phyloP scores from a whole-genome alignment of 2,888 invertebrate species.

The Tridacna gigas region DNA sequence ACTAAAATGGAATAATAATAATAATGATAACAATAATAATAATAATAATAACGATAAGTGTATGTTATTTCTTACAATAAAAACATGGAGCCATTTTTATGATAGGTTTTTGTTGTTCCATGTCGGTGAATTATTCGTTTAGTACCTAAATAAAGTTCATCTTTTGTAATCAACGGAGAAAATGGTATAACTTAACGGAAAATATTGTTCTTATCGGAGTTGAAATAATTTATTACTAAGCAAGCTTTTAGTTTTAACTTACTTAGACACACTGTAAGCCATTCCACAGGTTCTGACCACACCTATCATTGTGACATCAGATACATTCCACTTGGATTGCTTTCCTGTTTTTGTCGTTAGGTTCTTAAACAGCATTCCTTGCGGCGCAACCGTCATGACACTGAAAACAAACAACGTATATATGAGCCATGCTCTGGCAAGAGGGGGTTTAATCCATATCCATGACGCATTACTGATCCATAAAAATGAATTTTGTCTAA shows the following conservation, averaged over 20 bases:
- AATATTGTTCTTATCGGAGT: not conserved
- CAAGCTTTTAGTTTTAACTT: not conserved
- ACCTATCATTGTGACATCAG: conserved; percentile 19
- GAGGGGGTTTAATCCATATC: too few relatives aligned
- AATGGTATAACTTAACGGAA: too few relatives aligned
- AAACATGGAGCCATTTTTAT: not conserved
- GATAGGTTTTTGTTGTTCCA: not conserved
- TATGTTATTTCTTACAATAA: not conserved
- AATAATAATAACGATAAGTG: not conserved
- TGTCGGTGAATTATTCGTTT: too few relatives aligned
- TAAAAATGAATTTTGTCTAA: too few relatives aligned
- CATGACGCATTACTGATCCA: too few relatives aligned
- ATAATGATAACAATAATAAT: not conserved
- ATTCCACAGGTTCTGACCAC: conserved; percentile 43
- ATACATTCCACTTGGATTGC: conserved; percentile 22
- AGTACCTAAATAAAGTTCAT: too few relatives aligned
- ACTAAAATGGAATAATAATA: conserved; percentile 25
- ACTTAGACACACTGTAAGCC: conserved; percentile 32
- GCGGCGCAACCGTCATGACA: conserved; percentile 32
- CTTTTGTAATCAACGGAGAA: too few relatives aligned
- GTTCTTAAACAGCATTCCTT: conserved; percentile 29
- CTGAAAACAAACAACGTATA: conserved; percentile 9
- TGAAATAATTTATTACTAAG: not conserved
- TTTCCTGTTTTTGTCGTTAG: conserved; percentile 2
- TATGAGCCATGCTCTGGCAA: too few relatives aligned